A percentile compares a stretch with the other conserved stretches of the same genome.
Conservation (phyloP, 2,797 vertebrate genomes). For the Gadopsis marmoratus region DNA sequence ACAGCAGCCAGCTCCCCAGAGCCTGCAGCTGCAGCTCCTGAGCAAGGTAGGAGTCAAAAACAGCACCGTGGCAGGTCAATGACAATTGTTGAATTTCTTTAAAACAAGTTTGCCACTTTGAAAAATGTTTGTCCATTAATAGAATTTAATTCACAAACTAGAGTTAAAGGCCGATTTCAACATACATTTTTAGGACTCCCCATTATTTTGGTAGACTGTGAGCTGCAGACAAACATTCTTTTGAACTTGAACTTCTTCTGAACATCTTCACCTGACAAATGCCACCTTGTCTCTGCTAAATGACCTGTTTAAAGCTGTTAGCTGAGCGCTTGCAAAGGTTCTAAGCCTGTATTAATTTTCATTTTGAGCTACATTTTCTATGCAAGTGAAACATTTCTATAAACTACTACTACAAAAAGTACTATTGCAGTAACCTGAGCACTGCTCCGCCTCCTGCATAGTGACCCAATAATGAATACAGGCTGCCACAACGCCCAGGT, state of each 20-base stretch:
- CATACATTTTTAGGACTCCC: neutral
- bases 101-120: neutral
- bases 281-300: neutral
- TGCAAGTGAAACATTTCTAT: conserved; percentile 34
- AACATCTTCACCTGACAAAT: neutral
- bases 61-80: neutral
- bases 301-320: neutral
- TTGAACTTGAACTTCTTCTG: neutral
- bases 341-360: neutral
- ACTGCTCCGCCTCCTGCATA: conserved; percentile 23
- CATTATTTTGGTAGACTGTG: neutral
- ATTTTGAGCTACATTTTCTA: conserved; percentile 18
- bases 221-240: conserved; percentile 1
- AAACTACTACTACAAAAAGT: neutral
- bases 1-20: conserved; percentile 32
- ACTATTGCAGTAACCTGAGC: conserved; percentile 51
- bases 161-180: neutral
- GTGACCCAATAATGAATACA: conserved; percentile 25
- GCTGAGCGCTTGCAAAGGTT: neutral
- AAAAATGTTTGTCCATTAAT: neutral
- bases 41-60: conserved; percentile 59
- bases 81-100: neutral
- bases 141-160: neutral
- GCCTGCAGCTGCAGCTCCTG: conserved; percentile 49
- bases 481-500: conserved; percentile 20